A percentile compares a stretch with the other conserved stretches of the same genome.
Evolutionary conservation across 1,140 invertebrate species (phyloP).

Genomic region (Brachionus sp.): DNA sequence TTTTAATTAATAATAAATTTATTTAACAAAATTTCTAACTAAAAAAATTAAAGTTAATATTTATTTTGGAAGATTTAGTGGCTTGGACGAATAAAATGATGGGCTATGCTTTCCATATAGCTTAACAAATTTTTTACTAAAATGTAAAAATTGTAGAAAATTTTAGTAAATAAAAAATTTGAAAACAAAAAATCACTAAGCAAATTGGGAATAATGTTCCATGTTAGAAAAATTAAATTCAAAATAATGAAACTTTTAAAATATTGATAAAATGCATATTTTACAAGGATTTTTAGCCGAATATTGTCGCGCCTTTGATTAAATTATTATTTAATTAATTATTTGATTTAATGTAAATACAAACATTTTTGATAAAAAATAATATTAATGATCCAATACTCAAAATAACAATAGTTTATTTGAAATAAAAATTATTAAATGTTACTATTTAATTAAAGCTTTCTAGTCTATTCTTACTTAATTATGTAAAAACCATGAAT

Average conservation of each 20-base stretch:
- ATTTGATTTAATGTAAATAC: too few species aligned
- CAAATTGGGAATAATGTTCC: background rate
- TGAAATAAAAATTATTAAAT: too few species aligned
- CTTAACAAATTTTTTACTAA: background rate
- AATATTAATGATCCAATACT: too few species aligned
- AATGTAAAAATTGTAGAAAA: background rate
- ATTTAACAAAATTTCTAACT: background rate
- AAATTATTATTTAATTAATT: background rate
- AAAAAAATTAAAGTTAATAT: background rate
- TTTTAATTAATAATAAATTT: background rate
- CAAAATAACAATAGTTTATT: too few species aligned
- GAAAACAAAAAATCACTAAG: background rate
- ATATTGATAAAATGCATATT: background rate
- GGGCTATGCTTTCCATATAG: conserved; percentile 10
- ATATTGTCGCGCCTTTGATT: background rate
- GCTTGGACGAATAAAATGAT: conserved; percentile 15
- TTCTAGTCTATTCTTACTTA: too few species aligned
- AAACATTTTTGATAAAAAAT: too few species aligned
- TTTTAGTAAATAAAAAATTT: background rate
- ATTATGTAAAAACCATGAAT: too few species aligned
- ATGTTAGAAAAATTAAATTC: background rate
- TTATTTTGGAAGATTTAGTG: background rate
- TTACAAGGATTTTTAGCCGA: background rate
- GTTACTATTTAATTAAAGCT: too few species aligned
- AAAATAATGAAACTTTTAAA: background rate